Percentiles rank a stretch among this genome's conserved stretches.
These are phyloP conservation scores for Philereme vetulata DNA, from an alignment of 2,888 invertebrate species.

Conservation along the genomic window DNA sequence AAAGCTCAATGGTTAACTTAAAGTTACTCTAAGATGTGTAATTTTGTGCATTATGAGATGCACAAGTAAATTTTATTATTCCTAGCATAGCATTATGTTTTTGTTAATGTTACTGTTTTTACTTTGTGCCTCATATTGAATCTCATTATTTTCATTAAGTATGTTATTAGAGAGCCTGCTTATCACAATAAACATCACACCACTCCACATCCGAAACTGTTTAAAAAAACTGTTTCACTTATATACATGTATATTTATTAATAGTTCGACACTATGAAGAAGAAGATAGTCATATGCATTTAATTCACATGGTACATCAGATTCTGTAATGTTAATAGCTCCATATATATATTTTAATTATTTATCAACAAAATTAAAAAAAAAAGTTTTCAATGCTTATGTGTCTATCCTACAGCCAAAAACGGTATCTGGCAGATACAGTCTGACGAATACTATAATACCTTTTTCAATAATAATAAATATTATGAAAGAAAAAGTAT, in stretches of 20 bases:
- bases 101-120: conserved; percentile 74
- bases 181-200: conserved; percentile 59
- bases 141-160: conserved; percentile 69
- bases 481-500: too few relatives aligned
- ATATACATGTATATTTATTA: conserved; percentile 6
- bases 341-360: background rate
- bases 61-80: conserved; percentile 72
- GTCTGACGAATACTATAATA: conserved; percentile 2
- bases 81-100: conserved; percentile 60
- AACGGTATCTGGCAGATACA: background rate
- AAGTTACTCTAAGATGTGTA: conserved; percentile 74
- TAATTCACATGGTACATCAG: conserved; percentile 8
- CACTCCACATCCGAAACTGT: conserved; percentile 8
- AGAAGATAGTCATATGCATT: conserved; percentile 16
- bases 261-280: too few relatives aligned
- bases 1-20: conserved; percentile 82
- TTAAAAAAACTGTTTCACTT: conserved; percentile 12
- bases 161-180: conserved; percentile 42
- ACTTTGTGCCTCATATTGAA: conserved; percentile 77
- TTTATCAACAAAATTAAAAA: too few relatives aligned
- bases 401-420: too few relatives aligned
- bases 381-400: too few relatives aligned
- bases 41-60: conserved; percentile 70
- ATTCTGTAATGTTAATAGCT: conserved; percentile 10
- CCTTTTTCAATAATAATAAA: conserved; percentile 2